phyloP scores from a whole-genome alignment of 2,888 invertebrate species.

The Thelaira solivaga region DNA sequence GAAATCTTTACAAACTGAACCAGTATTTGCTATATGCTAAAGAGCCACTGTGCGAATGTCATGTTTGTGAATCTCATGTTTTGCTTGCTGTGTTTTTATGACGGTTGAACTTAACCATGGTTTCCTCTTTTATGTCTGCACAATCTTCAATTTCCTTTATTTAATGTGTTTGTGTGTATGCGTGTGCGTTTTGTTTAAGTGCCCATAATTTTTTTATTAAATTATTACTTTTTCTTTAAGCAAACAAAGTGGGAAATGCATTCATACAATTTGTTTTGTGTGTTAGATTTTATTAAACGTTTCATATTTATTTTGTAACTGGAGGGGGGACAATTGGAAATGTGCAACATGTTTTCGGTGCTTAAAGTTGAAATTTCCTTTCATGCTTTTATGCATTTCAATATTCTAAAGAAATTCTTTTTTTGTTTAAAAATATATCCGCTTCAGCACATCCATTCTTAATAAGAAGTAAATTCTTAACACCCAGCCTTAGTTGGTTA shows the following conservation, averaged over 20 bases:
- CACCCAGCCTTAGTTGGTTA: not conserved
- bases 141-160: too few relatives aligned
- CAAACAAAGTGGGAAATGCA: not conserved
- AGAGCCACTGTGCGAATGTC: too few relatives aligned
- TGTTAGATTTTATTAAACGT: not conserved
- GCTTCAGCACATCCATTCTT: not conserved
- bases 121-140: too few relatives aligned
- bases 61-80: too few relatives aligned
- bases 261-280: not conserved
- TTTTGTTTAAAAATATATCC: not conserved
- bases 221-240: constrained; percentile 2
- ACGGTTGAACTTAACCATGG: too few relatives aligned
- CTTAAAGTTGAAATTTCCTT: constrained; percentile 48
- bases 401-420: not conserved
- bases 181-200: not conserved
- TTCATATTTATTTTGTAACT: constrained; percentile 10
- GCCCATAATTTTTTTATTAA: not conserved
- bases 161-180: too few relatives aligned
- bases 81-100: too few relatives aligned
- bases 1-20: too few relatives aligned
- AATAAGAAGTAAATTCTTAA: constrained; percentile 7
- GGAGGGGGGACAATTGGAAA: constrained; percentile 53
- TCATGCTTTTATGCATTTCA: constrained; percentile 32
- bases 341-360: constrained; percentile 60
- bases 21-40: too few relatives aligned